phyloP scores from a whole-genome alignment of 2,113 vertebrate genomes.

The Carollia perspicillata region DNA sequence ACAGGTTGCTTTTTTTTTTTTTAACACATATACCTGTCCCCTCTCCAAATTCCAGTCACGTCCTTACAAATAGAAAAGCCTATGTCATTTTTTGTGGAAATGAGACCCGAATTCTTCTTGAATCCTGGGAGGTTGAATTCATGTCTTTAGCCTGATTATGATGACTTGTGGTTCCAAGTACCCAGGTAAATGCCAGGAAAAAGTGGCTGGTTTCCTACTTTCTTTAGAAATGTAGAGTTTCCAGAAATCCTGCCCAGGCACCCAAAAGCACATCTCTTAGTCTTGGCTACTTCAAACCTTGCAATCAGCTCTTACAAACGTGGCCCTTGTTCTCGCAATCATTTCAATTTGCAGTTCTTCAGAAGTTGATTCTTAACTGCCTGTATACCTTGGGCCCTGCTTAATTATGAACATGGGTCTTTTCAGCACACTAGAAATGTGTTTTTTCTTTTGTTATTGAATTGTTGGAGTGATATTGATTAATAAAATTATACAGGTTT shows the following conservation, averaged over 20 bases:
- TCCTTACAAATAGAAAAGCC: background rate
- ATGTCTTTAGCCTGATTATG: background rate
- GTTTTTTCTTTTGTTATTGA: background rate
- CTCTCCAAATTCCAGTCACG: background rate
- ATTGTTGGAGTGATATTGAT: background rate
- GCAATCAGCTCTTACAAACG: background rate
- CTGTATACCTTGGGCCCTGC: background rate
- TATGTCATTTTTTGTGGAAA: background rate
- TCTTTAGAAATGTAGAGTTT: background rate
- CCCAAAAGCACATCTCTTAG: background rate
- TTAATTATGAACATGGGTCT: background rate
- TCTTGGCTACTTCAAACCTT: background rate
- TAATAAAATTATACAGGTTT: background rate
- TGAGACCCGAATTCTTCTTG: background rate
- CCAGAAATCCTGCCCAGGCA: background rate
- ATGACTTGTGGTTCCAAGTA: background rate
- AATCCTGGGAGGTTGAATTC: background rate
- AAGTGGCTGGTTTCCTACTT: background rate
- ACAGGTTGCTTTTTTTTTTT: background rate
- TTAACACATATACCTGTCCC: background rate
- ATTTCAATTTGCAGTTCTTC: background rate
- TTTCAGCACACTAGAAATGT: background rate
- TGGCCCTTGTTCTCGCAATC: background rate
- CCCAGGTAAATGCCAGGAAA: background rate
- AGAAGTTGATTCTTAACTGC: constrained; percentile 15